Base-by-base conservation (phyloP, 2,113 vertebrate species). In the Oryzias melastigma region DNA sequence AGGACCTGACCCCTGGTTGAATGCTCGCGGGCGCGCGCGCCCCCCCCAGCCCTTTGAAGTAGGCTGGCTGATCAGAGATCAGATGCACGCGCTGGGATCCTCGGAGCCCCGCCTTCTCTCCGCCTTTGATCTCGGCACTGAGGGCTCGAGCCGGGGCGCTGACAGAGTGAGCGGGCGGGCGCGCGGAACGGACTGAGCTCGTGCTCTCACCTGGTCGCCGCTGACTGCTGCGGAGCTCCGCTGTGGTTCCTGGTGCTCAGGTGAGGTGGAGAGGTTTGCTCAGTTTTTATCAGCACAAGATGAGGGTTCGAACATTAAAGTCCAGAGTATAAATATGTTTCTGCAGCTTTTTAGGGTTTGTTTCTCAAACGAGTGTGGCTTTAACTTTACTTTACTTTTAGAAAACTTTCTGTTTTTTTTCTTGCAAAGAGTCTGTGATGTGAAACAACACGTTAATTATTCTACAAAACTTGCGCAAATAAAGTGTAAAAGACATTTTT, bases 101-200 rank as follows among this genome's bases (percentile, higher is more conserved):
- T 89, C 85, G 74, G 82, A 54, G 58, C 88, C 90, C 84, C 90
- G 85, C 68, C 88, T 22, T 14, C 65, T 24, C 53, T 20, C 52
- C 86, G 91, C 87, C 93, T 97, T 96, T 97, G 94, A 97, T 96
- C 90, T 94, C 86, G 74, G 76, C 82, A 85, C 88, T 82, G 88
- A 19, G 88, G 85, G 87, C 87, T 82, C 89, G 87, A 85, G 90
- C 74, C 25, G 54, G 59, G 46, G 41, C 56, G 60, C 70, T 62
- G 83, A 68, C 73, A 81, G 76, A 85, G 64, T 80, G 72, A 63
- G 78, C 71, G 44, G 71, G 75, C 82, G 73, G 73, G 75, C 70
- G 83, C 80, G 72, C 57, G 71, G 77, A 50, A 65, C 67, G 35
- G 35, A 70, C 52, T 48, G 56, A 77, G 59, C 47, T 60, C 58